A percentile compares a stretch with the other conserved stretches of the same genome.
Conservation (phyloP, 2,888 invertebrate genomes). For the Volucella zonaria region DNA sequence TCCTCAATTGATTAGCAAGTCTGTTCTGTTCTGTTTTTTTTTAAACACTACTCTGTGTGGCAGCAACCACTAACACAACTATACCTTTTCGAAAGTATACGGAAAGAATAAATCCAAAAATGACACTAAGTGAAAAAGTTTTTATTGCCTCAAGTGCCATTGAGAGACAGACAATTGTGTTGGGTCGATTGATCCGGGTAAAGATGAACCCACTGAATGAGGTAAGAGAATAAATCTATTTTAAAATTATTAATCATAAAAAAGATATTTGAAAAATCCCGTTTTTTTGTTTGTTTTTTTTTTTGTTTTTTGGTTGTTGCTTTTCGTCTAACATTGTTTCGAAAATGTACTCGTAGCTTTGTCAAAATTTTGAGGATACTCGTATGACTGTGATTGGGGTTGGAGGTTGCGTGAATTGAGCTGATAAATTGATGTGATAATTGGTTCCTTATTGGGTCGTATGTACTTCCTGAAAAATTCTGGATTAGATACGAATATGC, state of each 20-base stretch:
- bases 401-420: no score
- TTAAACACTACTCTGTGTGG: background rate
- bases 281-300: background rate
- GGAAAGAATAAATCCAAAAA: slow-evolving; percentile 48
- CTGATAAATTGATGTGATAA: no score
- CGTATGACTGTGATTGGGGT: no score
- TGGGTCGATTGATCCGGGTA: slow-evolving; percentile 61
- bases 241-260: background rate
- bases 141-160: slow-evolving; percentile 63
- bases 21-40: background rate
- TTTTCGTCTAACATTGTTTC: background rate
- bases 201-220: slow-evolving; percentile 45
- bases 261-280: background rate
- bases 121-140: slow-evolving; percentile 73
- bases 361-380: no score
- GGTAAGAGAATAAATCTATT: slow-evolving; percentile 37
- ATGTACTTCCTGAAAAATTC: no score
- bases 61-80: no score
- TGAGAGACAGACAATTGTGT: slow-evolving; percentile 62
- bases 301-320: background rate
- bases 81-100: background rate
- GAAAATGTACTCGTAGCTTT: no score
- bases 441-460: no score
- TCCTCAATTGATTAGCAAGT: slow-evolving; percentile 51
- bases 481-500: no score